Base-by-base conservation (phyloP, 2,888 invertebrate genomes). In the Clistopyga incitator region DNA sequence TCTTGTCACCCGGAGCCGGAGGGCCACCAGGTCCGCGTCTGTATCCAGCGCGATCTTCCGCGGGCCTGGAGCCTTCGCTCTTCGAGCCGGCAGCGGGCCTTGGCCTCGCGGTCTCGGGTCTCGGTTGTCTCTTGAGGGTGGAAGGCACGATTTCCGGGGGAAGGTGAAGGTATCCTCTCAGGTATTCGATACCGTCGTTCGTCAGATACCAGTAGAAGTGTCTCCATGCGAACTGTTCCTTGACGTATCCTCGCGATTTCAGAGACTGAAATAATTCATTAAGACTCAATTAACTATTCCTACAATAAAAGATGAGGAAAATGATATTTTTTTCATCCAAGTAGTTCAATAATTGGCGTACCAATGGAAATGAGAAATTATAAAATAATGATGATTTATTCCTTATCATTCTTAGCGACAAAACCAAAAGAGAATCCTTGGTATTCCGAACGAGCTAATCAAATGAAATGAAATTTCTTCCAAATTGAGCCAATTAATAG, bases 131-230 rank as follows among this genome's bases (percentile, higher is more conserved):
- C 94, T 99, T 99, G 87, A 99, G 95, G 0, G 99, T 99, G 1
- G 99, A 97, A 52, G 99, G 99, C 47, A 99, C 99, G 94, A 99
- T 99, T 95, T 99, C 99, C 86, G 99, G 97, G 10, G 99, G 99
- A 91, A 99, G 95, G 92, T 99, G 99, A 86, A 99, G 95, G 94
- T 97, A 99, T 92, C 97, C 97, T 87, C 99, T 95, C 87, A 99
- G 95, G 94, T 98, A 99, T 93, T 98, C 98, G 93, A 99, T 99
- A 88, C 99, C 99, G 92, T 99, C 98, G 93, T 99, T 99, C 87
- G 99, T 99, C 89, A 99, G 95, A 94, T 98, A 98, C 99, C 99
- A 99, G 94, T 99, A 99, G 92, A 98, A 99, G 94, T 99, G 99
- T 91, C 99, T 96, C 99, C 99, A 99, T 4, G 99, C 99, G 94